A percentile compares a stretch with the other conserved stretches of the same genome.
Conservation (phyloP, 1,140 invertebrate genomes). For the Eciton burchellii region DNA sequence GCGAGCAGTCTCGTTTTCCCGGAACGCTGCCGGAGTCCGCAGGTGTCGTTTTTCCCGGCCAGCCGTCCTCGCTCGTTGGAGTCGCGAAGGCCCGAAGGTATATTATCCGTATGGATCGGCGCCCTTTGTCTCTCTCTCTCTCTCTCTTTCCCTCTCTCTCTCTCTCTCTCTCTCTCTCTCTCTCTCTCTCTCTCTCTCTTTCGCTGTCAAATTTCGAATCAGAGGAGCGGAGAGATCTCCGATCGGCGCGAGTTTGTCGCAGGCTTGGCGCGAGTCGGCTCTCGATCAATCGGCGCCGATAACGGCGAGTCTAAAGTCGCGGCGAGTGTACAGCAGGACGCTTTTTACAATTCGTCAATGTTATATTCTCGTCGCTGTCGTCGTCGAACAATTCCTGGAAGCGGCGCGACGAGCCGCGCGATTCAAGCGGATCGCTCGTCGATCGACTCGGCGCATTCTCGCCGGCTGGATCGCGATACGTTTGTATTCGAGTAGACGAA, state of each 20-base stretch:
- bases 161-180: neutral
- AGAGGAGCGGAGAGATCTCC: neutral
- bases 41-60: conserved; percentile 18
- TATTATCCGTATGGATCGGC: no score
- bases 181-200: neutral
- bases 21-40: conserved; percentile 26
- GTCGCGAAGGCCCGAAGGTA: neutral
- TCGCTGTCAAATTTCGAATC: neutral
- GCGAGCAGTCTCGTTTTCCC: conserved; percentile 46
- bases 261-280: no score
- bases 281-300: no score
- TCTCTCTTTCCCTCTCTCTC: neutral
- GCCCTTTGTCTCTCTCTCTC: neutral
- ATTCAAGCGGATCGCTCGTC: neutral
- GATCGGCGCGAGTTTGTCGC: neutral
- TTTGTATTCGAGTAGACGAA: conserved; percentile 51
- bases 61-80: conserved; percentile 24
- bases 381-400: neutral
- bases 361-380: neutral
- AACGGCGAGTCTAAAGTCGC: no score
- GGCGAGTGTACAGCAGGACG: no score
- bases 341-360: no score
- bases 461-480: conserved; percentile 52
- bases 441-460: conserved; percentile 61
- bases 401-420: no score